Conservation (phyloP, 2,797 vertebrate genomes). For the Alfaro cultratus region DNA sequence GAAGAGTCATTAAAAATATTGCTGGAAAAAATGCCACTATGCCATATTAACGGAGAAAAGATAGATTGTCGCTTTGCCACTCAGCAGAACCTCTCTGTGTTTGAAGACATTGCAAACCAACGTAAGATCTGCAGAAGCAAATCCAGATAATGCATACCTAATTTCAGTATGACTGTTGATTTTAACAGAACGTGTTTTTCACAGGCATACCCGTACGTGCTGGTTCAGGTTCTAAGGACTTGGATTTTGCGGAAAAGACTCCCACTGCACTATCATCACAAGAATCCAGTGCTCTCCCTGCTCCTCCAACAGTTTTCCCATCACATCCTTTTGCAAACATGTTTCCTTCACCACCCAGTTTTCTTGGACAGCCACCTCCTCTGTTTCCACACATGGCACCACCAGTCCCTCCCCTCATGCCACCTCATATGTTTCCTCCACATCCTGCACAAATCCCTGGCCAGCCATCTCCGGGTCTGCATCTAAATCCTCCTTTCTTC, state of each 20-base stretch:
- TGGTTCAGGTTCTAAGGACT: slow-evolving; percentile 79
- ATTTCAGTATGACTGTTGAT: background rate
- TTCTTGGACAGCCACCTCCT: slow-evolving; percentile 79
- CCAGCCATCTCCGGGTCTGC: slow-evolving; percentile 81
- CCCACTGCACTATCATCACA: slow-evolving; percentile 70
- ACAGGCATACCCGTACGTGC: slow-evolving; percentile 87
- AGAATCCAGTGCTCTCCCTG: slow-evolving; percentile 40
- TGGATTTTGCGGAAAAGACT: slow-evolving; percentile 56
- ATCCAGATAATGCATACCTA: background rate
- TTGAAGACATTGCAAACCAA: slow-evolving; percentile 92
- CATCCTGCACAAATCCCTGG: slow-evolving; percentile 71
- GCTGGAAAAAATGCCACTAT: slow-evolving; percentile 87
- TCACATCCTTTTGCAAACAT: slow-evolving; percentile 74
- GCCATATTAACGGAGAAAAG: slow-evolving; percentile 88
- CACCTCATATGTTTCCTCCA: slow-evolving; percentile 82
- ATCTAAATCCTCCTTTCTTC: slow-evolving; percentile 91
- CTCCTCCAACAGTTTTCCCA: slow-evolving; percentile 49
- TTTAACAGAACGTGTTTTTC: slow-evolving; percentile 20
- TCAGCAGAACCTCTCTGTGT: slow-evolving; percentile 87
- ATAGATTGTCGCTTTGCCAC: slow-evolving; percentile 90
- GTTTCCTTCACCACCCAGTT: slow-evolving; percentile 82
- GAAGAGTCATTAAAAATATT: slow-evolving; percentile 88
- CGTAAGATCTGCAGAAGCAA: slow-evolving; percentile 80
- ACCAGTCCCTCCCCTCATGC: slow-evolving; percentile 80
- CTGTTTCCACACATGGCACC: slow-evolving; percentile 80